Base-by-base conservation (phyloP, 2,888 invertebrate species). In the Dynastes maya region DNA sequence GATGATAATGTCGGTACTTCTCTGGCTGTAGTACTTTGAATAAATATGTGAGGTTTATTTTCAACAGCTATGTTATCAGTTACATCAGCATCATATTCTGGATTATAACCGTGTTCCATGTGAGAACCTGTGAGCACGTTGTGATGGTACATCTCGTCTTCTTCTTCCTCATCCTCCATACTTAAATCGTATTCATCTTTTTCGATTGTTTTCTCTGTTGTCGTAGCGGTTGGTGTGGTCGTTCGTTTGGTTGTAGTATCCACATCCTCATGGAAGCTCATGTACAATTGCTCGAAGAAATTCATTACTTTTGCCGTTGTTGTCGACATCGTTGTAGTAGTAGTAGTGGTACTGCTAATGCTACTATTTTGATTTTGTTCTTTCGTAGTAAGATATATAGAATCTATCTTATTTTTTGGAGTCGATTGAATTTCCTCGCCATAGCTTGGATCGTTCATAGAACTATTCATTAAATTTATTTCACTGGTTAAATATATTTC, bases 211-310 rank as follows among this genome's bases (percentile, higher is more conserved):
- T 27, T 58, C 29, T 49, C 78, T 5, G 82, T 76, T 22, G 82
- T 80, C 40, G 83, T 80, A 3, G 84, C 84, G 49, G 71, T 71
- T 32, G 78, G 65, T 37, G 80, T 76, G 16, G 82, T 78, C 49
- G 70, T 79, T 76, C 83, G 82, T 22, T 79, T 81, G 45, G 82
- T 83, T 37, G 58, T 87, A 83, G 80, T 87, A 84, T 80, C 88
- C 84, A 77, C 82, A 64, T 85, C 82, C 72, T 88, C 88, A 55
- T 90, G 90, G 68, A 88, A 88, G 16, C 87, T 87, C 3, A 88
- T 89, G 81, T 89, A 89, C 11, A 89, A 80, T 80, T 89, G 88
- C 78, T 89, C 89, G 76, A 89, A 88, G 29, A 89, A 80, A 80
- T 88, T 90, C 87, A 85, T 88, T 80, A 82, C 83, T 84, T 82